Base-by-base conservation (phyloP, 2,797 vertebrate species). In the Falco novaeseelandiae region DNA sequence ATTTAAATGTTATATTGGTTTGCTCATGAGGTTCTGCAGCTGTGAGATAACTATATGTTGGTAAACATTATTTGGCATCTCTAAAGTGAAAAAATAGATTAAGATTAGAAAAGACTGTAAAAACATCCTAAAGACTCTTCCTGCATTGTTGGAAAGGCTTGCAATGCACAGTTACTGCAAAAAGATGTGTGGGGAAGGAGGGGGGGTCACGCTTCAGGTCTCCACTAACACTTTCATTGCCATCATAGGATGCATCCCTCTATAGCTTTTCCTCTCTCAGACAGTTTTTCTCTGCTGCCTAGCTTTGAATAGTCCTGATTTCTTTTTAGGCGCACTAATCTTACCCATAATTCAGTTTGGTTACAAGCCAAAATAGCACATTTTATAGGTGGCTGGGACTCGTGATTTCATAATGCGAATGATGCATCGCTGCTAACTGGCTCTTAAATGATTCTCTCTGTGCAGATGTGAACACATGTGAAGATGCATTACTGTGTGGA, bases 1-100 rank as follows among this genome's bases (percentile, higher is more conserved):
- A 79, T 90, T 91, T 96, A 91, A 86, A 65, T 29, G 18, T 95
- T 91, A 2, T 23, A 83, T 89, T 87, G 94, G 91, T 96, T 96
- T 94, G 65, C 32, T 81, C 40, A 20, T 9, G 22, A 93, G 20
- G 51, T 72, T 71, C 82, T 83, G 85, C 62, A 89, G 14, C 65
- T 44, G 49, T 86, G 69, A 87, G 83, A 81, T 83, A 94, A 71
- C 65, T 38, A 2, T 12, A 26, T 38, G 54, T 79, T 93, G 29
- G 63, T 77, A 93, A 94, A 92, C 32, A 23, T 12, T 71, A 14
- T 66, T 79, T 85, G 65, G n/a, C 72, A 77, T 71, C 58, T 84
- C 36, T 66, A 29, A 72, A 93, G 80, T 79, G 27, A 52, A 81
- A 81, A 89, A 93, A 81, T 4, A 89, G 66, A 65, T 87, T 62